Evolutionary conservation across 1,140 invertebrate genomes (phyloP), one percentile per base, ranked within the genome.

Genomic region (Drosophila bifasciata): DNA sequence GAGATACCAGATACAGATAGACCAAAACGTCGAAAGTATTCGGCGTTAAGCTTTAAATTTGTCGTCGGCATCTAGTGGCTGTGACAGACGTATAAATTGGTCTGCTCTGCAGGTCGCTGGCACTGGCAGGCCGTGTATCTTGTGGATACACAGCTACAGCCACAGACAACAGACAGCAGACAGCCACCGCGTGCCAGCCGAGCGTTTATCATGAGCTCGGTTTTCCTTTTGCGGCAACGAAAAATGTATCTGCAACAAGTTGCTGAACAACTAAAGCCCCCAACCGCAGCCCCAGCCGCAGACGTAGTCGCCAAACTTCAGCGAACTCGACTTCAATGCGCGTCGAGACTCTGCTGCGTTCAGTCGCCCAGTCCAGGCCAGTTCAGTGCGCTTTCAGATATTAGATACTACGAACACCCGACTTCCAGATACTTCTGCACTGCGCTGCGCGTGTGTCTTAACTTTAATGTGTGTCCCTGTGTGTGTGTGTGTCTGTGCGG

Each of bases 171-270:
- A 48, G 49, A 57, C 69, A 25, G 43, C 32, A 7, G 64, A 60
- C 64, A 41, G 44, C 45, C 43, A 61, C 76, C 78, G 80, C 81
- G 83, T 86, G 81, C 83, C 61, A 78, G 64, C 50, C 69, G 78
- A 86, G 77, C 83, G 83, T 86, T 86, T 86, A 74, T 86, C 81
- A 86, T 73, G 78, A 56, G 69, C 56, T 85, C 80, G 76, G 63
- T 81, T 85, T 85, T 85, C 81, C 81, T 85, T 86, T 88, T 81
- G 81, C 55, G 81, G 81, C 81, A 76, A 67, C 23, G 8, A 50
- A 60, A 85, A 80, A 85, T 86, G 81, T 85, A 86, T 85, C 81
- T 77, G 81, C 83, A 88, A 89, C 83, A 83, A 88, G 83, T 89
- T 83, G 83, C 83, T 75, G 70, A 83, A 56, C 78, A 52, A 64